phyloP scores from a whole-genome alignment of 2,113 vertebrate genomes.

The Gulo gulo region DNA sequence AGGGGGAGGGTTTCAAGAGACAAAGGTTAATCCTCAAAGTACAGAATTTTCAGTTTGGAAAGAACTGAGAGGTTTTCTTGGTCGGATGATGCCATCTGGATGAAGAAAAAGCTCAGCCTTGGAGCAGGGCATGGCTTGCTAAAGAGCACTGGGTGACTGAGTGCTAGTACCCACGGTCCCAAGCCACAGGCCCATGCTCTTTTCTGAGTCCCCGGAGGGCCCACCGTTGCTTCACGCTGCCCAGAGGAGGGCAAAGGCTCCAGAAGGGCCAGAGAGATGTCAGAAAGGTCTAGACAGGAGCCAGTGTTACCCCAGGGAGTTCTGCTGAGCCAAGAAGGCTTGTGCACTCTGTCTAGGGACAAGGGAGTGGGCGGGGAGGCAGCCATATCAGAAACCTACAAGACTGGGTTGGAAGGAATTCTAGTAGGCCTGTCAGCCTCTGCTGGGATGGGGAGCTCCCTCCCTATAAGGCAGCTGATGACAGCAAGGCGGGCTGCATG shows the following conservation, averaged over 20 bases:
- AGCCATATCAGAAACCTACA: neutral
- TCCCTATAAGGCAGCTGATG: neutral
- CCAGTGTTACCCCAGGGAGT: neutral
- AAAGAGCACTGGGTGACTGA: rapidly evolving
- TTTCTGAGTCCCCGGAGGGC: neutral
- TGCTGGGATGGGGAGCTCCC: neutral
- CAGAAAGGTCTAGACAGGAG: neutral
- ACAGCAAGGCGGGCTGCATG: neutral
- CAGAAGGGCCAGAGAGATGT: neutral
- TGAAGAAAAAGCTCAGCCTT: neutral
- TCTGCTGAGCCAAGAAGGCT: neutral
- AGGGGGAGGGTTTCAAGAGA: neutral
- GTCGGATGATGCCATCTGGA: neutral
- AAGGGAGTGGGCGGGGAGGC: neutral
- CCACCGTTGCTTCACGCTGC: neutral
- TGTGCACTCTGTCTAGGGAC: no score
- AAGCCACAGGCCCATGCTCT: neutral
- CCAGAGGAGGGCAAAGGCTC: neutral
- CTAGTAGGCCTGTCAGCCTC: neutral
- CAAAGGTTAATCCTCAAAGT: neutral
- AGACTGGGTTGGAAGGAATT: neutral
- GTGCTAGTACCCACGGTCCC: neutral
- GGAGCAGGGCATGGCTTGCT: neutral
- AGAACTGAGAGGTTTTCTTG: neutral
- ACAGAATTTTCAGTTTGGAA: neutral